phyloP scores from a whole-genome alignment of 1,140 invertebrate genomes.

The Drosophila nikananu region DNA sequence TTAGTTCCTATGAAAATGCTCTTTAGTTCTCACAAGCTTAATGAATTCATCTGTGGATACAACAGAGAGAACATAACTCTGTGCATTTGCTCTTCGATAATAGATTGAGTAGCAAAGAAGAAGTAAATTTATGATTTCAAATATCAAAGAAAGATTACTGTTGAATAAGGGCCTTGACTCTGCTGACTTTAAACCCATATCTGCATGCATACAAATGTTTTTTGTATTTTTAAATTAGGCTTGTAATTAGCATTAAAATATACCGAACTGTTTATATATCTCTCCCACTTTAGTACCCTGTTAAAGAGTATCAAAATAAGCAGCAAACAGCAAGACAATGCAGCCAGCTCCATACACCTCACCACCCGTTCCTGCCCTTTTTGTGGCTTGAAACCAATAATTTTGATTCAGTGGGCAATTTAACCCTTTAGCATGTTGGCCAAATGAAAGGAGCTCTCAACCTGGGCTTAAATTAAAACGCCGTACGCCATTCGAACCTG shows the following conservation, averaged over 20 bases:
- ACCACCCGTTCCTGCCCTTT: slow-evolving; percentile 22
- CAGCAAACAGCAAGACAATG: slow-evolving; percentile 59
- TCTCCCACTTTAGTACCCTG: background rate
- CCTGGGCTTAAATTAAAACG: slow-evolving; percentile 80
- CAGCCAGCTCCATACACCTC: slow-evolving; percentile 54
- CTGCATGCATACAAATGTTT: background rate
- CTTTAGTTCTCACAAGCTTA: background rate
- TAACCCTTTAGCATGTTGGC: slow-evolving; percentile 83
- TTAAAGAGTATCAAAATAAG: slow-evolving; percentile 13
- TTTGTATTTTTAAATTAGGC: background rate
- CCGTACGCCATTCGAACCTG: slow-evolving; percentile 51
- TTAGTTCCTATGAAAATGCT: background rate
- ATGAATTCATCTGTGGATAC: background rate
- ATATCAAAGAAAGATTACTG: background rate
- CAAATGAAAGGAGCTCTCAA: slow-evolving; percentile 80
- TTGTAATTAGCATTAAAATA: background rate
- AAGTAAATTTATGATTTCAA: background rate
- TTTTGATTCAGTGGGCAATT: slow-evolving; percentile 85
- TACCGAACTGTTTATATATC: background rate
- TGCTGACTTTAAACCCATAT: background rate
- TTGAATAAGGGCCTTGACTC: background rate
- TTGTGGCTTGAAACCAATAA: slow-evolving; percentile 81
- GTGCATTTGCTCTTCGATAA: background rate
- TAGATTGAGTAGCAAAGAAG: background rate
- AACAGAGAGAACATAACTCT: background rate